Conservation (phyloP, 2,888 invertebrate species). For the Entomobrya multifasciata region DNA sequence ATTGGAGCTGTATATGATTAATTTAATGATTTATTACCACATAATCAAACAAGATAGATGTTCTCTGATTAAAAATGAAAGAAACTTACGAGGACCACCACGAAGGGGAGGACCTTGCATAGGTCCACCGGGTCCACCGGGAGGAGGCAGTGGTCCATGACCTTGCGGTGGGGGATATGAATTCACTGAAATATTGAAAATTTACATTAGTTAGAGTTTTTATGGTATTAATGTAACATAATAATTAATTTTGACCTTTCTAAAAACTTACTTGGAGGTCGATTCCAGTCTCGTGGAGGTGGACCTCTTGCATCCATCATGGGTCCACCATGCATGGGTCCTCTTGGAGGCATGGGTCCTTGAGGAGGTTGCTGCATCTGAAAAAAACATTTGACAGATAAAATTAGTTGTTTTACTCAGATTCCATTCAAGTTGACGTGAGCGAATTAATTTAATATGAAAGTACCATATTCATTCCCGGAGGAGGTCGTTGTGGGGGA, state of each 20-base stretch:
- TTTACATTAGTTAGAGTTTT: constrained; percentile 9
- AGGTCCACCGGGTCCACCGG: constrained; percentile 68
- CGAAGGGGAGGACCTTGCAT: constrained; percentile 73
- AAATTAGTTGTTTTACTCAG: no score
- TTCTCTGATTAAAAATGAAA: no score
- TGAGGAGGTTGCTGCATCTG: constrained; percentile 79
- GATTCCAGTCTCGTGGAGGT: constrained; percentile 87
- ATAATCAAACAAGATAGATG: background rate
- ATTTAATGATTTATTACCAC: no score
- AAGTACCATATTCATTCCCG: constrained; percentile 73
- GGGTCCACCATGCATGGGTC: constrained; percentile 78
- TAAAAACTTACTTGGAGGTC: constrained; percentile 84
- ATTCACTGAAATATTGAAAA: constrained; percentile 69
- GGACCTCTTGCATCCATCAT: constrained; percentile 82
- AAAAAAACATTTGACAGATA: background rate
- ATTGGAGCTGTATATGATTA: constrained; percentile 82
- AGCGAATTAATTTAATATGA: background rate
- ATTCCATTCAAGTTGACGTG: no score
- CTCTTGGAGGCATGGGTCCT: constrained; percentile 81
- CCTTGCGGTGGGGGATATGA: constrained; percentile 82
- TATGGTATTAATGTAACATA: background rate
- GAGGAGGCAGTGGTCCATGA: constrained; percentile 84
- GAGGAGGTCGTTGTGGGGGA: constrained; percentile 78
- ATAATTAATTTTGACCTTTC: no score
- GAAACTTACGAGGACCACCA: constrained; percentile 74